A percentile compares a stretch with the other conserved stretches of the same genome.
Evolutionary conservation across 2,888 invertebrate species (phyloP).

Genomic region (Aphidius colemani): DNA sequence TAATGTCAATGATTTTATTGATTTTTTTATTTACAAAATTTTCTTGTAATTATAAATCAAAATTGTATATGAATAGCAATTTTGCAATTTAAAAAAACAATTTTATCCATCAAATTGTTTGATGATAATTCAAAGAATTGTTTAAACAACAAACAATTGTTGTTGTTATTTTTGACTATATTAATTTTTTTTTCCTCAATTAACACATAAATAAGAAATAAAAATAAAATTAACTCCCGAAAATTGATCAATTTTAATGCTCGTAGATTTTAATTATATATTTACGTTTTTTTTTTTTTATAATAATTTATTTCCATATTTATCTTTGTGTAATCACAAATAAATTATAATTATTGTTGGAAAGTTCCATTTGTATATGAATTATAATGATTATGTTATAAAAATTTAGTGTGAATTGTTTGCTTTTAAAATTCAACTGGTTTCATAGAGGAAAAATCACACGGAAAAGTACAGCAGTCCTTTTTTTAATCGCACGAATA

Average conservation of each 20-base stretch:
- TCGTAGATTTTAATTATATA: not conserved
- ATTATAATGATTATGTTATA: not conserved
- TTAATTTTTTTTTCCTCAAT: not conserved
- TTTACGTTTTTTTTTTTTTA: slow-evolving; percentile 3
- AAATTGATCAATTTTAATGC: slow-evolving; percentile 11
- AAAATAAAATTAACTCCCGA: not conserved
- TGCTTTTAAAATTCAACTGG: not conserved
- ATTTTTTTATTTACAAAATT: not conserved
- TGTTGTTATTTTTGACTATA: not conserved
- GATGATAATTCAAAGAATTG: not conserved
- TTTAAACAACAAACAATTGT: not conserved
- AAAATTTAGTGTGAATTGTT: not conserved
- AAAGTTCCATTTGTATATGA: not conserved
- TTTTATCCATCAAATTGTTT: not conserved
- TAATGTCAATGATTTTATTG: not conserved
- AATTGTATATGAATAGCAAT: not conserved
- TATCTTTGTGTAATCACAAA: too few species aligned
- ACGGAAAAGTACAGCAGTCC: not conserved
- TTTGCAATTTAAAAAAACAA: too few species aligned
- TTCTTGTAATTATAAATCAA: not conserved
- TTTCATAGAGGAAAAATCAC: not conserved
- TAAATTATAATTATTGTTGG: not conserved
- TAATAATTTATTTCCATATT: not conserved
- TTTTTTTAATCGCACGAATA: not conserved
- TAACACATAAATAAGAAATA: not conserved